Percentiles rank a stretch among this genome's conserved stretches.
These are phyloP conservation scores for Drosophila subquinaria DNA, from an alignment of 2,888 invertebrate genomes.

Conservation along the genomic window DNA sequence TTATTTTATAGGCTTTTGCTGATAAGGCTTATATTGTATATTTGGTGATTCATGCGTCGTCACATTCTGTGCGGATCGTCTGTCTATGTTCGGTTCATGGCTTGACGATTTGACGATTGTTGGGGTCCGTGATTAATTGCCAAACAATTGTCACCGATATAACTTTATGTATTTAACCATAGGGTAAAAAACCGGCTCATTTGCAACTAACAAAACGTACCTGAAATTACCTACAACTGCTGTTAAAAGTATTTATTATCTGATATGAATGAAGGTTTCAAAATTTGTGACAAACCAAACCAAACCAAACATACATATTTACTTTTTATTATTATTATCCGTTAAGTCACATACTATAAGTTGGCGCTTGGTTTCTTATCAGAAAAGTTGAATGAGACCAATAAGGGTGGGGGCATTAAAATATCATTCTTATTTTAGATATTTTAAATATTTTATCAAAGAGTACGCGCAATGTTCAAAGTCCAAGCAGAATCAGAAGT, in stretches of 20 bases:
- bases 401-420: constrained; percentile 13
- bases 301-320: constrained; percentile 5
- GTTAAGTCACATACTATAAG: constrained; percentile 12
- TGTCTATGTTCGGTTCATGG: constrained; percentile 6
- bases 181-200: constrained; percentile 1
- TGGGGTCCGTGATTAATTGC: constrained; percentile 23
- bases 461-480: constrained; percentile 21
- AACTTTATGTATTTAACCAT: background rate
- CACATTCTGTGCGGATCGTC: constrained; percentile 23
- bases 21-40: constrained; percentile 36
- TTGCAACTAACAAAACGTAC: constrained; percentile 8
- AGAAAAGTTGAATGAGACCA: constrained; percentile 5
- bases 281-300: constrained; percentile 1
- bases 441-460: constrained; percentile 35
- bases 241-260: constrained; percentile 2
- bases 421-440: constrained; percentile 23
- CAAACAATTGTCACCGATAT: constrained; percentile 6
- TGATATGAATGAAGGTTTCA: constrained; percentile 2
- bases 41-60: constrained; percentile 35
- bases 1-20: constrained; percentile 20
- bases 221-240: constrained; percentile 3
- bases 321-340: constrained; percentile 5
- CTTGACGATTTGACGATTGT: background rate
- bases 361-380: constrained; percentile 29
- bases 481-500: constrained; percentile 17